Percentiles rank a stretch among this genome's conserved stretches.
These are phyloP conservation scores for Takifugu rubripes DNA, from an alignment of 2,797 vertebrate species.

Conservation along the genomic window DNA sequence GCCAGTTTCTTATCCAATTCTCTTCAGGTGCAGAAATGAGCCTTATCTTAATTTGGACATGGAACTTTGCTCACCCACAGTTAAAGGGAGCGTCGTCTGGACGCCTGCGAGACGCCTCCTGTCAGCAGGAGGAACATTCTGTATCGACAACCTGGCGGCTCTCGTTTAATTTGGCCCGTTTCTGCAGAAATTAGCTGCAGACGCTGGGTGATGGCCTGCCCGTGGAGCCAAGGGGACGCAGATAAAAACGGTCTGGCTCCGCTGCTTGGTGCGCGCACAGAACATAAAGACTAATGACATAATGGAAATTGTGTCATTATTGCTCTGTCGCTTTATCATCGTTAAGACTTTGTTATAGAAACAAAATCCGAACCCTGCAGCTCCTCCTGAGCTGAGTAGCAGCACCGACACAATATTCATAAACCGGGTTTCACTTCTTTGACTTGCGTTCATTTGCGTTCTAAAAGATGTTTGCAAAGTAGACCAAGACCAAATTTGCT, in stretches of 20 bases:
- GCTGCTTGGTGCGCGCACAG: not conserved
- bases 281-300: not conserved
- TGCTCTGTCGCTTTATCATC: not conserved
- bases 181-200: slow-evolving; percentile 12
- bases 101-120: slow-evolving; percentile 4
- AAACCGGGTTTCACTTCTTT: not conserved
- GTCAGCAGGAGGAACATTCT: slow-evolving; percentile 20
- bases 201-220: not conserved
- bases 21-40: slow-evolving; percentile 21
- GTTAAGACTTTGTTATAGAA: not conserved
- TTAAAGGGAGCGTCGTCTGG: slow-evolving; percentile 9
- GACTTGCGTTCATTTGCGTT: not conserved
- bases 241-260: not conserved
- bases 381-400: not conserved
- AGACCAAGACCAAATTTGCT: not conserved
- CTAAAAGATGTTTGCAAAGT: not conserved
- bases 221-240: not conserved
- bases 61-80: slow-evolving; percentile 34
- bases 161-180: slow-evolving; percentile 13
- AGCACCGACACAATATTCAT: not conserved
- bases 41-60: slow-evolving; percentile 35
- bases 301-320: not conserved
- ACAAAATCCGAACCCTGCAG: not conserved
- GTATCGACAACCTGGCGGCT: slow-evolving; percentile 12
- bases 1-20: slow-evolving; percentile 16